These are phyloP conservation scores for Tridacna gigas DNA, from an alignment of 2,888 invertebrate genomes.

Conservation along the genomic window DNA sequence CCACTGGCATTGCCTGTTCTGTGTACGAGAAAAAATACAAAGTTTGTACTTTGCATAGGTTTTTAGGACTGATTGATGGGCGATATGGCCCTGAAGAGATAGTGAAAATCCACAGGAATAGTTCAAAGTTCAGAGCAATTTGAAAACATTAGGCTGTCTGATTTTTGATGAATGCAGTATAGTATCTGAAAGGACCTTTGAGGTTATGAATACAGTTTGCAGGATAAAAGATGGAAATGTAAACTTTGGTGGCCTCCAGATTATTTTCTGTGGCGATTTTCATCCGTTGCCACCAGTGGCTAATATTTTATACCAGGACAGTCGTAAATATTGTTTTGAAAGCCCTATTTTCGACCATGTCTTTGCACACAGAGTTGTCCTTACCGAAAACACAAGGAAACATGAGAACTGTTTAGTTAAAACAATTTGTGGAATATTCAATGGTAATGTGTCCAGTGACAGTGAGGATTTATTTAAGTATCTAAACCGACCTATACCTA, in stretches of 20 bases:
- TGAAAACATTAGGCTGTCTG: background rate
- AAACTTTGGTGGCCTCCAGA: background rate
- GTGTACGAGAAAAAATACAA: background rate
- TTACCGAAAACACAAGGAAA: background rate
- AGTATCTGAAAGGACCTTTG: background rate
- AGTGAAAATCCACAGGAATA: background rate
- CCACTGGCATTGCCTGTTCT: slow-evolving; percentile 11
- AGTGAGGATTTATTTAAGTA: background rate
- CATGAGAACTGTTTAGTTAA: background rate
- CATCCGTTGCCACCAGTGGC: too few species aligned
- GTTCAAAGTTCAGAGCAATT: background rate
- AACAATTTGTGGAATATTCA: background rate
- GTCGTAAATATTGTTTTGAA: too few species aligned
- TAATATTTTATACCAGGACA: too few species aligned
- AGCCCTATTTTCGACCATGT: background rate
- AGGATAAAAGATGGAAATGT: background rate
- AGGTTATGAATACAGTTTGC: background rate
- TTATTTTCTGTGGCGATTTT: background rate
- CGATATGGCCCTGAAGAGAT: slow-evolving; percentile 3
- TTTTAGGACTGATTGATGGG: background rate
- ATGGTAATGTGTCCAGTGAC: background rate
- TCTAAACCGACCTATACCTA: background rate
- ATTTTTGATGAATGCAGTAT: background rate
- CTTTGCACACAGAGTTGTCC: background rate
- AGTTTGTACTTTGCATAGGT: slow-evolving; percentile 1